Conservation (phyloP, 2,888 invertebrate species). For the Cephus spinipes region DNA sequence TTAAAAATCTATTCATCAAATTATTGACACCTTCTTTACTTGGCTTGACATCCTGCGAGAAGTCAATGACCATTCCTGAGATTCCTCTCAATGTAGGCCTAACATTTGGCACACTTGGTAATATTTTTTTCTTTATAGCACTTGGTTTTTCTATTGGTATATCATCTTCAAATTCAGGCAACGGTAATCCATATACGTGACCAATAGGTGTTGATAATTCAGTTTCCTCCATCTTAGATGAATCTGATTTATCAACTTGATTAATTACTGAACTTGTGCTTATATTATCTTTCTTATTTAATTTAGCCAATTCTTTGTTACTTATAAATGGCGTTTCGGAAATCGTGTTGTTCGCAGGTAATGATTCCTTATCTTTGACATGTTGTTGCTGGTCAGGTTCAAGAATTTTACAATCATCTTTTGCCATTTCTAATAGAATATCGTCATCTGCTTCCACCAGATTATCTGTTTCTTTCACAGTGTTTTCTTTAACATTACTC, state of each 20-base stretch:
- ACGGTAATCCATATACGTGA: conserved; percentile 24
- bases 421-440: neutral
- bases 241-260: neutral
- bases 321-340: conserved; percentile 32
- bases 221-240: neutral
- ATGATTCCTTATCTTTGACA: neutral
- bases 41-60: conserved; percentile 69
- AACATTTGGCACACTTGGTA: conserved; percentile 29
- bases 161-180: conserved; percentile 33
- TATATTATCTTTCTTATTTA: conserved; percentile 20
- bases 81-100: conserved; percentile 69
- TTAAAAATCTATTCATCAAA: conserved; percentile 78
- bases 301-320: conserved; percentile 25
- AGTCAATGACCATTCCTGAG: conserved; percentile 73
- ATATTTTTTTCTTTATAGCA: conserved; percentile 46
- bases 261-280: neutral
- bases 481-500: neutral
- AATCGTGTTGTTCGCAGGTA: conserved; percentile 4
- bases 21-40: conserved; percentile 72
- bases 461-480: neutral
- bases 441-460: conserved; percentile 19
- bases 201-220: conserved; percentile 10
- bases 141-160: conserved; percentile 7
- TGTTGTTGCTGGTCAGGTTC: neutral
- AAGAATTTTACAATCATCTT: neutral